Conservation (phyloP, 2,113 vertebrate species). For the Azemiops feae region DNA sequence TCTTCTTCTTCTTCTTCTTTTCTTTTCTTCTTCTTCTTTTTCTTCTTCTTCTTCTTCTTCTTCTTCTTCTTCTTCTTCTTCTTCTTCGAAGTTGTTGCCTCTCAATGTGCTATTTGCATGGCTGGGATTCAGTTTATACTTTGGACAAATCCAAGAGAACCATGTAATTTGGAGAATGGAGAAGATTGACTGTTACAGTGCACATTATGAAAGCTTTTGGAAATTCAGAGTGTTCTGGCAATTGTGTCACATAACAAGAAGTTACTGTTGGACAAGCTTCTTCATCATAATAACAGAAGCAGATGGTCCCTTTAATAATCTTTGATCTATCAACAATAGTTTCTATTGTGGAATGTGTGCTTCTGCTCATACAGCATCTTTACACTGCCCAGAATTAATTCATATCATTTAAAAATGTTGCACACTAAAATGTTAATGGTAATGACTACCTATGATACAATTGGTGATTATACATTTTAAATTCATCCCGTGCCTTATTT, state of each 20-base stretch:
- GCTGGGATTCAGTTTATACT: constrained; percentile 45
- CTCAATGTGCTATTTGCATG: constrained; percentile 26
- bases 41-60: too few species aligned
- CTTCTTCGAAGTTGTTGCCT: constrained; percentile 40
- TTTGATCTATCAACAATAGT: not conserved
- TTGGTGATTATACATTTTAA: constrained; percentile 53
- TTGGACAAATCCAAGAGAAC: constrained; percentile 50
- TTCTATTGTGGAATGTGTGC: constrained; percentile 6
- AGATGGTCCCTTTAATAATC: constrained; percentile 23
- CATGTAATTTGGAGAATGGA: constrained; percentile 21
- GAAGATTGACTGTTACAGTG: constrained; percentile 59
- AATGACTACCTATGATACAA: constrained; percentile 59
- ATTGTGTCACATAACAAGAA: constrained; percentile 28
- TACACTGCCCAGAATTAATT: constrained; percentile 43
- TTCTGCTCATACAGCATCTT: constrained; percentile 15
- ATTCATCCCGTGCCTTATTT: constrained; percentile 59
- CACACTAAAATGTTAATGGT: constrained; percentile 47
- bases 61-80: not conserved
- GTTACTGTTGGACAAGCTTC: constrained; percentile 26
- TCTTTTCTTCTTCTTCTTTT: too few species aligned
- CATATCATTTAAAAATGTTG: constrained; percentile 49
- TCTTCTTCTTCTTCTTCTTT: too few species aligned
- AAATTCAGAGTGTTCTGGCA: constrained; percentile 28
- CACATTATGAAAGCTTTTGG: constrained; percentile 24
- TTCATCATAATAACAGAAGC: constrained; percentile 33